Base-by-base conservation (phyloP, 2,797 vertebrate species). In the Hydrophis major region DNA sequence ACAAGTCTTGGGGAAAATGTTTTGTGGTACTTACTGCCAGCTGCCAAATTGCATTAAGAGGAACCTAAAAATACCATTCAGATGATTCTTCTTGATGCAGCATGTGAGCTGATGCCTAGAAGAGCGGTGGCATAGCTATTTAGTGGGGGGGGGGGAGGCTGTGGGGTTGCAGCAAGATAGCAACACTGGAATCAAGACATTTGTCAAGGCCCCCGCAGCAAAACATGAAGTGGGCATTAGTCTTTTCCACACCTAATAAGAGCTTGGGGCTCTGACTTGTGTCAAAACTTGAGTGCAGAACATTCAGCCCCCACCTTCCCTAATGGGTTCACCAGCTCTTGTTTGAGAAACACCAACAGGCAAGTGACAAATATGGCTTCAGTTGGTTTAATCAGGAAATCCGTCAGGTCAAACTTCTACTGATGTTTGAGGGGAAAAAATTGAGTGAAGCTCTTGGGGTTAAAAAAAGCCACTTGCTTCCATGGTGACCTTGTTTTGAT, bases 31-130 rank as follows among this genome's bases (percentile, higher is more conserved):
- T 95, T 0, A 0, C 78, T 95, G 94, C 95, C 95, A 97, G 95
- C 95, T 95, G 95, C 94, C 92, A 93, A 90, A 93, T 92, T 87
- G 88, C 94, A 37, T 95, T 94, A 93, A 78, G 94, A 86, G 88
- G 78, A 93, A 93, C 90, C 95, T 96, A 95, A 95, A 97, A 96
- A 96, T 95, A 94, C 3, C 16, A 0, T 25, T 4, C 28, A 7
- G 83, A 91, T n/a, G 27, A 28, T 90, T 56, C 92, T 94, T 94
- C 94, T 94, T 95, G 93, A 95, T 12, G 16, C 53, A 6, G 89
- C 95, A 78, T 95, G 94, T 90, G 1, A 0, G 90, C 91, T 50
- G 94, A 2, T 11, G 92, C 87, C 63, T 13, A 83, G 83, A 94
- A 55, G 95, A 61, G 90, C 93, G 86, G 93, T 18, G 47, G 53